Base-by-base conservation (phyloP, 1,140 invertebrate genomes). In the Lordiphosa clarofinis region DNA sequence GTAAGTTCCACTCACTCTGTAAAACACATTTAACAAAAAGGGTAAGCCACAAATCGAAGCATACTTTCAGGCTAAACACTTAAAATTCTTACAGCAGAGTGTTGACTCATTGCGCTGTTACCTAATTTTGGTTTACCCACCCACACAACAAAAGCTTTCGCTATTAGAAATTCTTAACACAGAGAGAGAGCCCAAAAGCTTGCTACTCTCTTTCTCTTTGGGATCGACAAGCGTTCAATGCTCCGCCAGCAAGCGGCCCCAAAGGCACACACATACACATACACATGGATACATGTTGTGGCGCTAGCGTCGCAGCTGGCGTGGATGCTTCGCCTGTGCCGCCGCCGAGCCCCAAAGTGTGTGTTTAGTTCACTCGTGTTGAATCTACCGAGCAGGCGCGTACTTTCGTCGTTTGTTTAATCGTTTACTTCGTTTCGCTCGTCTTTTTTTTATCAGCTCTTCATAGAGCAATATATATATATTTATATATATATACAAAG, bases 311-410 rank as follows among this genome's bases (percentile, higher is more conserved):
- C 53, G 58, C 37, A 37, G 56, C 38, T 49, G 53, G 21, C 21
- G 21, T 24, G 21, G 21, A 39, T 39, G 53, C 62, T 56, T 49
- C 37, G 21, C 21, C 10, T 24, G 73, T 55, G 63, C 61, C 39
- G 37, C 21, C 36, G 49, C 49, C 40, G 28, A 39, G 35, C 76
- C 55, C 72, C 67, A 44, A 57, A 44, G 21, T 24, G 50, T 55
- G 24, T 35, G 21, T 31, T 31, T 31, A 52, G 36, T 60, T 82
- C 63, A 82, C 68, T 82, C 76, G 78, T 68, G 73, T 82, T 76
- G 68, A 76, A 84, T 82, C 76, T 74, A 82, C 74, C 72, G 78
- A 84, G 74, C 76, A 76, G 68, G 56, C 76, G 78, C 69, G 71
- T 82, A 67, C 73, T 81, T 79, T 81, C 48, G 71, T 58, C 70